phyloP scores from a whole-genome alignment of 1,140 invertebrate species.

The Drosophila virilis region DNA sequence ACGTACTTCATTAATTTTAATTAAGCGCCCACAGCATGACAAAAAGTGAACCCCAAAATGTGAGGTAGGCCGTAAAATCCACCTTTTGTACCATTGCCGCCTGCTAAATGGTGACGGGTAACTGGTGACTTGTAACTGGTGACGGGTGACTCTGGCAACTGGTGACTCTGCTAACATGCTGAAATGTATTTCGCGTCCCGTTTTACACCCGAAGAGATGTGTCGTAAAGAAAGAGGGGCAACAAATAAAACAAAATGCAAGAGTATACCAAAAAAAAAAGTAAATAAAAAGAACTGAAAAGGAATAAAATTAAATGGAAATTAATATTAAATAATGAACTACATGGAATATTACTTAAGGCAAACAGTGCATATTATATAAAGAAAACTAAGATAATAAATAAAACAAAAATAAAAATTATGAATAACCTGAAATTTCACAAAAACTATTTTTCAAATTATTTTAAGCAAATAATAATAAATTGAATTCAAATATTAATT shows the following conservation, averaged over 20 bases:
- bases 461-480: too few relatives aligned
- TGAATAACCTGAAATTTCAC: too few relatives aligned
- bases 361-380: too few relatives aligned
- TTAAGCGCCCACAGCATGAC: conserved; percentile 71
- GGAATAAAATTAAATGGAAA: too few relatives aligned
- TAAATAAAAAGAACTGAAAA: not conserved
- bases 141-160: not conserved
- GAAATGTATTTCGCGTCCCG: conserved; percentile 2
- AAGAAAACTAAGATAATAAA: too few relatives aligned
- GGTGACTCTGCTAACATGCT: not conserved
- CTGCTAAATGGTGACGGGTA: conserved; percentile 5
- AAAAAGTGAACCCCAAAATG: conserved; percentile 41
- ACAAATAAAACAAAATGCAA: too few relatives aligned
- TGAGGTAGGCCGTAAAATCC: conserved; percentile 27
- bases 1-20: conserved; percentile 80
- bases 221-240: too few relatives aligned
- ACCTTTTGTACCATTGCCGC: conserved; percentile 14
- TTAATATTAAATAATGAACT: too few relatives aligned
- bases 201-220: not conserved
- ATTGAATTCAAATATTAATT: too few relatives aligned
- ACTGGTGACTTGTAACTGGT: conserved; percentile 1
- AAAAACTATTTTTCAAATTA: too few relatives aligned
- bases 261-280: not conserved
- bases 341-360: too few relatives aligned
- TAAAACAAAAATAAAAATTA: too few relatives aligned